phyloP scores from a whole-genome alignment of 2,113 vertebrate genomes.

The Penelope pileata region DNA sequence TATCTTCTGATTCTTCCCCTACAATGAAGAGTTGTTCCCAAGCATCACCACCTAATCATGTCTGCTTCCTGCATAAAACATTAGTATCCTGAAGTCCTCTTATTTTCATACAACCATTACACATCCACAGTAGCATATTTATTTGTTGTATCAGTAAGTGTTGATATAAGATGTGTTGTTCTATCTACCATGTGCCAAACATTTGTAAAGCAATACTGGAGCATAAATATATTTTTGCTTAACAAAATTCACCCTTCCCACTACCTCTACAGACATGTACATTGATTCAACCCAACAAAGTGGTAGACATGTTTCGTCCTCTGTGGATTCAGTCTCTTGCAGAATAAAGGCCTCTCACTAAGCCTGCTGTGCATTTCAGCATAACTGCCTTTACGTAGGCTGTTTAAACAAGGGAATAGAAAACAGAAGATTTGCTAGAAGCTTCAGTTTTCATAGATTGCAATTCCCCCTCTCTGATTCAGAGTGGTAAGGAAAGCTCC shows the following conservation, averaged over 20 bases:
- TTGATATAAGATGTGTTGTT: neutral
- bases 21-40: neutral
- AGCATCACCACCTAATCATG: neutral
- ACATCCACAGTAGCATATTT: neutral
- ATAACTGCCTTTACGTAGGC: neutral
- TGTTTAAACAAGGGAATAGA: neutral
- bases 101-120: neutral
- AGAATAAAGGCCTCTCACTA: neutral
- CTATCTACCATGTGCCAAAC: neutral
- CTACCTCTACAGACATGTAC: neutral
- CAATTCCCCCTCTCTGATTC: neutral
- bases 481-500: neutral
- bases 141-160: neutral
- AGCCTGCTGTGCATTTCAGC: neutral
- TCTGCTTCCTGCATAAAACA: neutral
- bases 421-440: conserved; percentile 1
- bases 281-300: neutral
- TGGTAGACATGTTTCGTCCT: neutral
- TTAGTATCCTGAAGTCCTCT: neutral
- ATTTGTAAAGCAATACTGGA: neutral
- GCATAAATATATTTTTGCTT: neutral
- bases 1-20: neutral
- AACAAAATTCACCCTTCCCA: neutral
- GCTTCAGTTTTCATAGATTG: neutral
- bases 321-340: neutral